Percentiles rank a stretch among this genome's conserved stretches.
Evolutionary conservation across 2,113 vertebrate species (phyloP).

Genomic region (Lichenostomus cassidix): DNA sequence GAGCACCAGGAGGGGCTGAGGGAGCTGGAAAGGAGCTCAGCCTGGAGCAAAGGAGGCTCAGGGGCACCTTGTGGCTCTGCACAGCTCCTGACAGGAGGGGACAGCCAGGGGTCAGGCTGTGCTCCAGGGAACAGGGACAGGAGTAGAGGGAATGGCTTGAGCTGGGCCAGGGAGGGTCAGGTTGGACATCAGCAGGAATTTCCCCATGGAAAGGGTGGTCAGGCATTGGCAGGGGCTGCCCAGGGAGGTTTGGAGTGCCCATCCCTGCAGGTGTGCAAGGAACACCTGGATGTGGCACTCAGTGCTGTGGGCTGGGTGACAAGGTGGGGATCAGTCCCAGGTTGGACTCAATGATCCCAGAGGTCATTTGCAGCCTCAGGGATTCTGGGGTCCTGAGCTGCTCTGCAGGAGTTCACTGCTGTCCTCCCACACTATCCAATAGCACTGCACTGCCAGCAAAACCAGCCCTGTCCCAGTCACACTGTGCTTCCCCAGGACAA

Average conservation of each 20-base stretch:
- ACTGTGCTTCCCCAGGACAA: not conserved
- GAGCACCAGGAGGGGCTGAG: rapidly evolving
- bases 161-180: rapidly evolving
- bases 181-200: not conserved
- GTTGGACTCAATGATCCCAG: not conserved
- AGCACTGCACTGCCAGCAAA: not conserved
- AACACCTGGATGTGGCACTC: rapidly evolving
- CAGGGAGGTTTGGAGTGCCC: not conserved
- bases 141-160: rapidly evolving
- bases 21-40: not conserved
- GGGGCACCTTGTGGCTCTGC: not conserved
- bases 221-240: not conserved
- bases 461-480: not conserved
- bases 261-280: too few species aligned
- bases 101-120: rapidly evolving
- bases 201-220: rapidly evolving
- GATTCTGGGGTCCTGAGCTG: not conserved
- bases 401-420: not conserved
- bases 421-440: not conserved
- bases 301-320: not conserved
- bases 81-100: not conserved
- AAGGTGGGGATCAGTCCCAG: rapidly evolving
- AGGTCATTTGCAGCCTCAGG: not conserved
- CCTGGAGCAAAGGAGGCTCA: not conserved
- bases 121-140: not conserved